Base-by-base conservation (phyloP, 2,797 vertebrate species). In the Enteromius paludinosus region DNA sequence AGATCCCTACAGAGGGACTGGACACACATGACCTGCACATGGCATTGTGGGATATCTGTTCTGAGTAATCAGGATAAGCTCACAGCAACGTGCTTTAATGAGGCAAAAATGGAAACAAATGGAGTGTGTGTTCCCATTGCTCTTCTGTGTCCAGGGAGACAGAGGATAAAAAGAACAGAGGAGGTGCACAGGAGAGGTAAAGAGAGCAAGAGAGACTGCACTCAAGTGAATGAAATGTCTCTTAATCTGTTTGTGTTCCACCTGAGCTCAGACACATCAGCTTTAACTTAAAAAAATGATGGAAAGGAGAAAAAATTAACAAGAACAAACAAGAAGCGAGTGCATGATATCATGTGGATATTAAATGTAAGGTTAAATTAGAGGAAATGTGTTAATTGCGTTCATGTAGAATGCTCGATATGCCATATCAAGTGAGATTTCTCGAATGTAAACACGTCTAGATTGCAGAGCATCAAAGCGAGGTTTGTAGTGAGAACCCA, bases 191-290 rank as follows among this genome's bases (percentile, higher is more conserved):
- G 18, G 25, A 54, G 41, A 68, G 49, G 62, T 64, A 78, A 68
- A 82, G 71, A 74, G 79, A 49, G 41, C 33, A 72, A 65, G 70
- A 47, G 66, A 80, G 54, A 66, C 61, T 61, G 25, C 25, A 56
- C 81, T 69, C 49, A 43, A 17, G 49, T 76, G n/a, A 85, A 81
- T 83, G 82, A 85, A 87, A 82, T 38, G 20, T 83, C 83, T 80
- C 75, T 87, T 87, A 88, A 88, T 87, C 70, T 85, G 71, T 86
- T 85, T 89, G 71, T 83, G 84, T 86, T 86, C 83, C 85, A 87
- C 71, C 83, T 87, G 80, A 87, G 78, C 73, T 75, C 77, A 83
- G 79, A 72, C 45, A 76, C 78, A 86, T 86, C 81, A 79, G 86
- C 79, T 81, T 47, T 1, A 83, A 54, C 41, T 20, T 11, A 23